Conservation (phyloP, 2,113 vertebrate genomes). For the Epinephelus cyanopodus region DNA sequence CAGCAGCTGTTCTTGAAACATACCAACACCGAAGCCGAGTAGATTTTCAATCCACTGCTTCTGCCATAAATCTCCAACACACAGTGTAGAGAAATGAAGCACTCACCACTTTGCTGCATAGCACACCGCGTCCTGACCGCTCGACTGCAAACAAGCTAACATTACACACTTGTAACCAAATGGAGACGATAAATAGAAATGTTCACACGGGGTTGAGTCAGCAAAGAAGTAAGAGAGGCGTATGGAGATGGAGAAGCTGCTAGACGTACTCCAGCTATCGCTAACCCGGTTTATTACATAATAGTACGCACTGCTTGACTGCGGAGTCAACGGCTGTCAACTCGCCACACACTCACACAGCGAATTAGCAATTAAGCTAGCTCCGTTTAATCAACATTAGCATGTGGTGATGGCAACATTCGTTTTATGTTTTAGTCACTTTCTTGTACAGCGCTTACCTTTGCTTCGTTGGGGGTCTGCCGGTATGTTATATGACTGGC, state of each 20-base stretch:
- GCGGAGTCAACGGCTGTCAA: conserved; percentile 45
- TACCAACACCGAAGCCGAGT: background rate
- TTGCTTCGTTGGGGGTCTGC: background rate
- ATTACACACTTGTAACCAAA: background rate
- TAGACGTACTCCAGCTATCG: background rate
- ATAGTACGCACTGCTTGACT: conserved; percentile 44
- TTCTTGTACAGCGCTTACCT: conserved; percentile 46
- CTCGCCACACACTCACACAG: background rate
- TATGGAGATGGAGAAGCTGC: conserved; percentile 13
- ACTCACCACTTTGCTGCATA: conserved; percentile 6
- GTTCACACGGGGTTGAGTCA: background rate
- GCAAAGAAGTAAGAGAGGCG: background rate
- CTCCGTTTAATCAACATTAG: conserved; percentile 1
- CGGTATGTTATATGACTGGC: background rate
- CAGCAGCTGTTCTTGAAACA: background rate
- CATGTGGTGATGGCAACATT: background rate
- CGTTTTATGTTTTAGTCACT: accelerated
- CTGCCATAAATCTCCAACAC: background rate
- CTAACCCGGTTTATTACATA: conserved; percentile 64
- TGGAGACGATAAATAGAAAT: background rate
- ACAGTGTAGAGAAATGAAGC: background rate
- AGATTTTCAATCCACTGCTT: background rate
- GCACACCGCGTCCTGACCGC: background rate
- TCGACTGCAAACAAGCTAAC: background rate
- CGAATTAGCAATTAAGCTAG: conserved; percentile 55